Percentiles rank a stretch among this genome's conserved stretches.
Conservation (phyloP, 2,888 invertebrate species). For the Drosophila buzzatii region DNA sequence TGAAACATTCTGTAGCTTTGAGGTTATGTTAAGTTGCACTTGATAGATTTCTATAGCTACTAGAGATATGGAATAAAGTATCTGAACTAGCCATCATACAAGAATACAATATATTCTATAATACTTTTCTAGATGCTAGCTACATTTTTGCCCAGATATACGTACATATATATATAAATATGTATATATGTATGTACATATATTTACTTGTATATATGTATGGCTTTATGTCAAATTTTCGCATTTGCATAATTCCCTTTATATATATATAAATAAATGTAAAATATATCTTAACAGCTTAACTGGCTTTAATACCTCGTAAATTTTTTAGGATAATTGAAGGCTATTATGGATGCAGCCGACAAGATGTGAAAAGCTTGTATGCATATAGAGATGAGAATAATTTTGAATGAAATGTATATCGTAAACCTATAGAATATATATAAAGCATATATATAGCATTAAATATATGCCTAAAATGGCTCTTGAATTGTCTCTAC, state of each 20-base stretch:
- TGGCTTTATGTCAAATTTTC: constrained; percentile 3
- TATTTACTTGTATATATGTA: too few relatives aligned
- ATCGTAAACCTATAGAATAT: not conserved
- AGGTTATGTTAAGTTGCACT: too few relatives aligned
- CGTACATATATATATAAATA: too few relatives aligned
- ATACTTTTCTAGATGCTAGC: too few relatives aligned
- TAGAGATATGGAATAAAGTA: too few relatives aligned
- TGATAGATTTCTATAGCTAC: too few relatives aligned
- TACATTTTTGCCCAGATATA: too few relatives aligned
- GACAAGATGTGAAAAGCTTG: not conserved
- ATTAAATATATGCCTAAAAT: not conserved
- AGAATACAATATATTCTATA: too few relatives aligned
- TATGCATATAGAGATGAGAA: not conserved
- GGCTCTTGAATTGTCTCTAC: not conserved
- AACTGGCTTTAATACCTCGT: constrained; percentile 3
- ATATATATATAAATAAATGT: constrained; percentile 30
- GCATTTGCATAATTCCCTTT: constrained; percentile 62
- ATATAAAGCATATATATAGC: not conserved
- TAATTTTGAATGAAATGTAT: not conserved
- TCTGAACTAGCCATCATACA: too few relatives aligned
- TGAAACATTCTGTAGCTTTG: too few relatives aligned
- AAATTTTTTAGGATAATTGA: not conserved
- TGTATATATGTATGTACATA: too few relatives aligned
- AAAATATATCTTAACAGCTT: constrained; percentile 51
- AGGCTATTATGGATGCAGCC: not conserved